A percentile compares a stretch with the other conserved stretches of the same genome.
Conservation (phyloP, 2,797 vertebrate genomes). For the Rhabdophis nuchalis region DNA sequence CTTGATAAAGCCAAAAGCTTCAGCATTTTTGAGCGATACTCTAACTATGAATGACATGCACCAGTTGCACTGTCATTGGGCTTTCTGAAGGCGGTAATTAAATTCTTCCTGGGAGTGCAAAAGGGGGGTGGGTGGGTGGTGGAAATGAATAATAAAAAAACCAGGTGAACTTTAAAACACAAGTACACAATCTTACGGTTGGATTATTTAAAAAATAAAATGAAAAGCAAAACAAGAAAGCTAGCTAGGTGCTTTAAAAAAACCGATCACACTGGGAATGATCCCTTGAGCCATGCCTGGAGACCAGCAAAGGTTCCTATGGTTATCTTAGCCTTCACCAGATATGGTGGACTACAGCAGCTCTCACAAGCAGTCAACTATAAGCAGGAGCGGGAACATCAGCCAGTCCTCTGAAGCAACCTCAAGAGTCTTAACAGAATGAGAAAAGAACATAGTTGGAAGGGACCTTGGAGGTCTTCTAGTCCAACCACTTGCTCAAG, state of each 20-base stretch:
- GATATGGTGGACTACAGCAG: too few species aligned
- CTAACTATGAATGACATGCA: constrained; percentile 66
- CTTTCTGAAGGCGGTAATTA: constrained; percentile 63
- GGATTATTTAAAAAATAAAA: too few species aligned
- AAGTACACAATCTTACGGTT: constrained; percentile 12
- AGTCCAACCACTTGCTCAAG: too few species aligned
- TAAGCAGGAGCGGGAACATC: too few species aligned
- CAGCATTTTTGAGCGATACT: constrained; percentile 68
- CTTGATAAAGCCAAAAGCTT: constrained; percentile 71
- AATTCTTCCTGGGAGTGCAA: constrained; percentile 60
- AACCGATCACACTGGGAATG: too few species aligned
- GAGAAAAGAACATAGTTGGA: too few species aligned
- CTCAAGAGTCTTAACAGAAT: too few species aligned
- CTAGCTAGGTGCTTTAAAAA: not conserved
- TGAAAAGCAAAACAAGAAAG: not conserved
- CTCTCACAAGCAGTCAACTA: too few species aligned
- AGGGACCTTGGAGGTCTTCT: too few species aligned
- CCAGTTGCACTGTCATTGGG: constrained; percentile 59
- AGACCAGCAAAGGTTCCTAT: not conserved
- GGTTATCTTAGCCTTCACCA: not conserved
- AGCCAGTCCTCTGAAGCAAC: too few species aligned
- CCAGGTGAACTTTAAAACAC: constrained; percentile 18
- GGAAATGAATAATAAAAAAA: not conserved
- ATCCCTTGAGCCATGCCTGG: too few species aligned
- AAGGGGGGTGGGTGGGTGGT: not conserved